Evolutionary conservation across 2,113 vertebrate genomes (phyloP), one percentile per base, ranked within the genome.

Genomic region (Tragelaphus buxtoni): DNA sequence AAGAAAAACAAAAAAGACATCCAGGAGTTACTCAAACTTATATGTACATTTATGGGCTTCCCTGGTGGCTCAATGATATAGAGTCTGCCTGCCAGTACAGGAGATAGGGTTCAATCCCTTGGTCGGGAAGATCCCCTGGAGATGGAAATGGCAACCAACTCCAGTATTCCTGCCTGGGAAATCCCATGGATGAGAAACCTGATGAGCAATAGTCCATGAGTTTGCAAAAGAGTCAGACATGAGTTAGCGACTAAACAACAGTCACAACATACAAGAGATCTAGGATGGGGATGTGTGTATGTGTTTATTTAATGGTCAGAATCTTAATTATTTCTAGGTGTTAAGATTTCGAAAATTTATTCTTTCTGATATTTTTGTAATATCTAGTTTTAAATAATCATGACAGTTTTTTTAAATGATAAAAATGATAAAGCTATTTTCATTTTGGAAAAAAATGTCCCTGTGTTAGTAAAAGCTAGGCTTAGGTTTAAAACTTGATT

Each of bases 401-500:
- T 58, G 47, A 39, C 83, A 91, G 69, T 87, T 90, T 88, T 95
- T 94, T 77, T 39, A 77, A 76, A 87, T 94, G n/a, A 74, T 79
- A 65, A 90, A 97, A 81, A 56, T 84, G 26, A 55, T 65, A 60
- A 90, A 69, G 12, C n/a, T 90, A 32, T 84, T 81, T 94, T 95
- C 18, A 83, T 92, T 94, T 94, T 82, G n/a, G n/a, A 55, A 95
- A 77, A 14, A 95, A 90, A 47, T 42, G 39, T 47, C 17, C 45
- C 45, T 82, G 55, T 88, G 16, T 32, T 90, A 35, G 93, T 93
- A 55, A 94, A 90, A 56, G 55, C 35, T 88, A 81, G 49, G 22
- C 30, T 95, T 85, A 93, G 18, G 16, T 92, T 88, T 42, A 97
- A 77, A 97, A 30, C 28, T 89, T 90, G 58, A 6, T 69, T 91